Base-by-base conservation (phyloP, 2,797 vertebrate genomes). In the Myiotriccus ornatus region DNA sequence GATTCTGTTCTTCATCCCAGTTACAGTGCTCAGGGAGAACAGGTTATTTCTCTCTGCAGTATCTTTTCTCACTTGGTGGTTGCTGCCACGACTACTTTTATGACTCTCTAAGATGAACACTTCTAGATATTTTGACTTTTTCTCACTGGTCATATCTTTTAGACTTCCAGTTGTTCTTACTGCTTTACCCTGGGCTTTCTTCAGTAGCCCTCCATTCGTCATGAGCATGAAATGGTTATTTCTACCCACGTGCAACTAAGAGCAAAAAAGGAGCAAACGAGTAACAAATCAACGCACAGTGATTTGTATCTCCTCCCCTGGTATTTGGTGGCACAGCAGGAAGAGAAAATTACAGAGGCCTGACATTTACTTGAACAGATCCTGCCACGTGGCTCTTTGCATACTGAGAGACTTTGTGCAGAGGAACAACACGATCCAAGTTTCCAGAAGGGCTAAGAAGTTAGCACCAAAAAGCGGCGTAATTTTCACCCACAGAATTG, bases 371-470 rank as follows among this genome's bases (percentile, higher is more conserved):
- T 83, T 87, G 76, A 84, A 64, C 75, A 1, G 2, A 4, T 53
- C 41, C 56, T 3, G 8, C 62, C 73, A 77, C 5, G 1, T 87
- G 67, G 39, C 67, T 79, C 16, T 35, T 22, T 49, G 55, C 34
- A 68, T n/a, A 82, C 24, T 34, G 47, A 52, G 35, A 39, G 37
- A 79, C 37, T 68, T 83, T 84, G 67, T 90, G 56, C 20, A 32
- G 37, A 84, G 50, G 32, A 65, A 35, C 5, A 50, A 11, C 56
- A 24, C 0, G 3, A 64, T 55, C 25, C 65, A 84, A 71, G 62
- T 87, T 94, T 94, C 86, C 83, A 89, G 81, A 91, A 90, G 74
- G 73, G 84, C 47, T 79, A 87, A 84, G 92, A 89, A 93, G 76
- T 69, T 60, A 76, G 49, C 64, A 90, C 32, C 81, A 92, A 56